Conservation (phyloP, 1,140 invertebrate genomes). For the Ips typographus region DNA sequence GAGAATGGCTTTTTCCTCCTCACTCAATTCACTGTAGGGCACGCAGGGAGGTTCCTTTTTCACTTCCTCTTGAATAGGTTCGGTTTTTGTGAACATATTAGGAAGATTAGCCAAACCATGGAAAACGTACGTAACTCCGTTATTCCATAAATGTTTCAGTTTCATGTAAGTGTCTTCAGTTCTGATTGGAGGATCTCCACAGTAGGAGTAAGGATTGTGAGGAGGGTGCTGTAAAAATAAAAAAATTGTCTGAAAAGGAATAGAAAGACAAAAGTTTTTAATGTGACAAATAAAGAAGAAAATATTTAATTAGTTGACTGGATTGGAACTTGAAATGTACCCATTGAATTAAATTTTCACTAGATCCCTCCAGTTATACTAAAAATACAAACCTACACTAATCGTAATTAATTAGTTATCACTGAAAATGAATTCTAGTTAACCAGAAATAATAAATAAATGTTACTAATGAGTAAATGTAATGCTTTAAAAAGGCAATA, state of each 20-base stretch:
- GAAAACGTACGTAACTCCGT: constrained; percentile 28
- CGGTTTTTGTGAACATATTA: constrained; percentile 7
- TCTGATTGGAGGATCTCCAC: constrained; percentile 36
- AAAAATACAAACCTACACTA: too few relatives aligned
- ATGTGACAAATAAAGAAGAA: too few relatives aligned
- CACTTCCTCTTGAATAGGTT: background rate
- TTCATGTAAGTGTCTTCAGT: constrained; percentile 21
- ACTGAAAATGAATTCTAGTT: too few relatives aligned
- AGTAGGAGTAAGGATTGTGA: constrained; percentile 29
- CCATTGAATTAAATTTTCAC: too few relatives aligned
- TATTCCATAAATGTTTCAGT: constrained; percentile 39
- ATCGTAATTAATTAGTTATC: too few relatives aligned
- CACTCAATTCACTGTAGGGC: background rate
- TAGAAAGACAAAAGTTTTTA: too few relatives aligned
- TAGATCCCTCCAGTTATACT: too few relatives aligned
- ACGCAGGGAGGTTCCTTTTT: background rate
- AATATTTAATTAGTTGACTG: too few relatives aligned
- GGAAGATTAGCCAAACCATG: constrained; percentile 35
- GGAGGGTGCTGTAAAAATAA: constrained; percentile 1
- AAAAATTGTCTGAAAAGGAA: background rate
- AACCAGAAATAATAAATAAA: too few relatives aligned
- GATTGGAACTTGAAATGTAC: too few relatives aligned
- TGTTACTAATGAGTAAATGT: too few relatives aligned
- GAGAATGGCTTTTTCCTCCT: background rate
- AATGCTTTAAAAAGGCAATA: too few relatives aligned